These are phyloP conservation scores for Cottus gobio DNA, from an alignment of 2,113 vertebrate species.

Conservation along the genomic window DNA sequence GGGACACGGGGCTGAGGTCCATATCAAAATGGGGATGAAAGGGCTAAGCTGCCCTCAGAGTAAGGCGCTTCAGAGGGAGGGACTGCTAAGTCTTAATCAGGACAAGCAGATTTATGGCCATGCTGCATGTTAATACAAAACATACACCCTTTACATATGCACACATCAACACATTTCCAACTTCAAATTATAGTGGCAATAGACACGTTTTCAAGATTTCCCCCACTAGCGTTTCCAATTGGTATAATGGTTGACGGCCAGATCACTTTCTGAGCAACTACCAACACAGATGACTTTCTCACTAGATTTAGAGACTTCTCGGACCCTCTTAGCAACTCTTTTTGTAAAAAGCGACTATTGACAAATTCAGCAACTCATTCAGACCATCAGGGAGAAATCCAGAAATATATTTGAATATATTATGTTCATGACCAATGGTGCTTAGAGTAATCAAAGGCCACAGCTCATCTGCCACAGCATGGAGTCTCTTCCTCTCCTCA, in stretches of 20 bases:
- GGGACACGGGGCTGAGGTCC: constrained; percentile 56
- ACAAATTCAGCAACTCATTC: too few species aligned
- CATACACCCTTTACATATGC: constrained; percentile 15
- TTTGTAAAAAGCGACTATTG: too few species aligned
- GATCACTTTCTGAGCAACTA: neutral
- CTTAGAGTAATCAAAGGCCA: neutral
- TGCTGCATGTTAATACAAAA: constrained; percentile 50
- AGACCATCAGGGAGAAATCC: neutral
- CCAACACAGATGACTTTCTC: neutral
- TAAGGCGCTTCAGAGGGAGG: constrained; percentile 73
- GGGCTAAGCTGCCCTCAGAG: constrained; percentile 66
- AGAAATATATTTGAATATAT: neutral
- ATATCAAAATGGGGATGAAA: constrained; percentile 71
- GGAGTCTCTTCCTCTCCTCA: too few species aligned
- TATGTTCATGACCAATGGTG: neutral
- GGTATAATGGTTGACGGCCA: neutral
- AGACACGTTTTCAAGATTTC: neutral
- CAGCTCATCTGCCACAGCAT: too few species aligned
- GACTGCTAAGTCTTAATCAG: constrained; percentile 76
- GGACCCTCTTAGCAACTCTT: too few species aligned
- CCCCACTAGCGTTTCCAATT: neutral
- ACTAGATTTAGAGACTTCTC: neutral
- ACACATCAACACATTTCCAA: neutral
- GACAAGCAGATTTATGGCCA: constrained; percentile 72
- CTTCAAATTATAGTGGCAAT: neutral